Conservation (phyloP, 2,797 vertebrate genomes). For the Fistularia tabacaria region DNA sequence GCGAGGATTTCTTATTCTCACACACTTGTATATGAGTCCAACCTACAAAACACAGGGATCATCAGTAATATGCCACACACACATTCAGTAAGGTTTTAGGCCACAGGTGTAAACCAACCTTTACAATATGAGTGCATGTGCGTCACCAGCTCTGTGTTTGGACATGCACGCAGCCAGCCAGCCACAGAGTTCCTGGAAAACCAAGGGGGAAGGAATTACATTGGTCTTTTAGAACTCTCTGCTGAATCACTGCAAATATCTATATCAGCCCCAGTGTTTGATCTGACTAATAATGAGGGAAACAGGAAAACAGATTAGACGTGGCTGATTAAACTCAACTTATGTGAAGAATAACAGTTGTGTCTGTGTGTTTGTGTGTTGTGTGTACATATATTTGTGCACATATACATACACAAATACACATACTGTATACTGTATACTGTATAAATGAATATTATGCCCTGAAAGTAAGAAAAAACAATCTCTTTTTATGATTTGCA, state of each 20-base stretch:
- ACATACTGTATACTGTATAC: too few relatives aligned
- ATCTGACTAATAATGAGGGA: too few relatives aligned
- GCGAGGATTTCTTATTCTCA: conserved; percentile 2
- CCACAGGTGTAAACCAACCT: conserved; percentile 60
- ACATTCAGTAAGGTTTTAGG: conserved; percentile 42
- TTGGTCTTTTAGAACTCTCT: conserved; percentile 25
- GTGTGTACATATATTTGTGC: too few relatives aligned
- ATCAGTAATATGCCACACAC: conserved; percentile 37
- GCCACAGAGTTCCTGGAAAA: conserved; percentile 59
- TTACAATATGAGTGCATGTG: conserved; percentile 48
- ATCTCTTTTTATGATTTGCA: too few relatives aligned
- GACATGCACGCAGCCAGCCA: conserved; percentile 62
- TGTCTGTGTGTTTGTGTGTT: too few relatives aligned
- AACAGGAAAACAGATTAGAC: too few relatives aligned
- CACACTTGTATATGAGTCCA: conserved; percentile 9
- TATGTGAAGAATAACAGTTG: too few relatives aligned
- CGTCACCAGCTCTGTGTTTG: conserved; percentile 63
- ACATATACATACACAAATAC: too few relatives aligned
- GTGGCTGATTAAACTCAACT: too few relatives aligned
- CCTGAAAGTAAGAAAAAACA: too few relatives aligned
- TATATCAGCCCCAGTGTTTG: conserved; percentile 9
- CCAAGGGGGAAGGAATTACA: conserved; percentile 38
- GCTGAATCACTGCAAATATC: conserved; percentile 30
- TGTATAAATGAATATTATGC: too few relatives aligned
- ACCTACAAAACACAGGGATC: conserved; percentile 27